These are phyloP conservation scores for Chloroceryle inda DNA, from an alignment of 2,797 vertebrate species.

Conservation along the genomic window DNA sequence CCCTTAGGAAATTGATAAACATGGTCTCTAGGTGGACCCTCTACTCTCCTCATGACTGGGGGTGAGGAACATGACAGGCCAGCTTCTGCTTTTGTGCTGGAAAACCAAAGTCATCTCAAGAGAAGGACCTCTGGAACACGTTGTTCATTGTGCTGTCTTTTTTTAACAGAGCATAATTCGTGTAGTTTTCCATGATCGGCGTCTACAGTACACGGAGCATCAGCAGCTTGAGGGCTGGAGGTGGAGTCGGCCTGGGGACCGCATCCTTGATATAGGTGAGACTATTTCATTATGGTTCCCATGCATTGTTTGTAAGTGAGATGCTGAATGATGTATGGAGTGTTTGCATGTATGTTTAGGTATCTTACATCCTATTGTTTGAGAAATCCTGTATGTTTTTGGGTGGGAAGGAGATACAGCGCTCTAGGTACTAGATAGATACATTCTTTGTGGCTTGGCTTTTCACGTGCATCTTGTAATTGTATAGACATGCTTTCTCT, in stretches of 20 bases:
- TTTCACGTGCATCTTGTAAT: slow-evolving; percentile 46
- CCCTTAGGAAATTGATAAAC: background rate
- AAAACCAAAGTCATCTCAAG: slow-evolving; percentile 23
- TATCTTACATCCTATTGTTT: background rate
- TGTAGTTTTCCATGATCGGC: slow-evolving; percentile 93
- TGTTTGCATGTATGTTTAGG: background rate
- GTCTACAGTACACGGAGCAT: slow-evolving; percentile 93
- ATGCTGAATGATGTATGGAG: background rate
- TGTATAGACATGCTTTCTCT: slow-evolving; percentile 56
- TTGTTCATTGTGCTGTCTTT: background rate
- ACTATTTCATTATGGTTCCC: background rate
- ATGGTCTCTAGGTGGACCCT: slow-evolving; percentile 12
- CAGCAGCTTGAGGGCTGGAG: slow-evolving; percentile 95
- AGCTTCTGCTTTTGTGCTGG: slow-evolving; percentile 43
- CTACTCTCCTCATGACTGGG: background rate
- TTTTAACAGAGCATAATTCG: slow-evolving; percentile 90
- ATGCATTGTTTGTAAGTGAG: background rate
- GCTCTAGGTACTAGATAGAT: background rate
- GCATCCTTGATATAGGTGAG: slow-evolving; percentile 94
- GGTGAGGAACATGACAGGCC: slow-evolving; percentile 1
- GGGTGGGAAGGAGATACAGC: slow-evolving; percentile 1
- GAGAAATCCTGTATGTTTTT: background rate
- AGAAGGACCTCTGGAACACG: background rate
- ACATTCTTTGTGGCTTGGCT: background rate
- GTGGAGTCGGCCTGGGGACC: slow-evolving; percentile 93